Percentiles rank a stretch among this genome's conserved stretches.
Evolutionary conservation across 2,113 vertebrate genomes (phyloP).

Genomic region (Scartelaos histophorus): DNA sequence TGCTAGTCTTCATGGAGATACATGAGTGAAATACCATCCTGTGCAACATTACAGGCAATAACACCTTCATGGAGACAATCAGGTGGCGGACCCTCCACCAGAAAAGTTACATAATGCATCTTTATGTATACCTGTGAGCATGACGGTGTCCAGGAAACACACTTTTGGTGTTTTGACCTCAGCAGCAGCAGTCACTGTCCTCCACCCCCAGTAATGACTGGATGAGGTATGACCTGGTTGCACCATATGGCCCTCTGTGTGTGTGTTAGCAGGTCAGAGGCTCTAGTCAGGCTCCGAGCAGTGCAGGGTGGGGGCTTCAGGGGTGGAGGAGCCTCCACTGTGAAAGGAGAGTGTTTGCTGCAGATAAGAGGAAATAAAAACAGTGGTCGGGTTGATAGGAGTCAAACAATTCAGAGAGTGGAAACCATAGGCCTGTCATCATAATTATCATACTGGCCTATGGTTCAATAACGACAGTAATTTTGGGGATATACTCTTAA

Average conservation of each 20-base stretch:
- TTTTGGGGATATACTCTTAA: too few relatives aligned
- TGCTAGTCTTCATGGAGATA: too few relatives aligned
- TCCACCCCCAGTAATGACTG: slow-evolving; percentile 59
- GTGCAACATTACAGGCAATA: too few relatives aligned
- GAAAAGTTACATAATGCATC: not conserved
- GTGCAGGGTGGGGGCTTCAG: slow-evolving; percentile 26
- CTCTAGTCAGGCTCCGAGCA: slow-evolving; percentile 41
- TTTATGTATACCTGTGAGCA: slow-evolving; percentile 37
- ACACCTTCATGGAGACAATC: too few relatives aligned
- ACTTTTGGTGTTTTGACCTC: slow-evolving; percentile 30
- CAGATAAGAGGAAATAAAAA: slow-evolving; percentile 62
- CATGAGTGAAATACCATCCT: too few relatives aligned
- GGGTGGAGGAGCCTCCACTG: slow-evolving; percentile 38
- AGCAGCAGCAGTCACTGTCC: slow-evolving; percentile 39
- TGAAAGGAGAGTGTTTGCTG: slow-evolving; percentile 42
- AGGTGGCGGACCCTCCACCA: too few relatives aligned
- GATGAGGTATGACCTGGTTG: slow-evolving; percentile 39
- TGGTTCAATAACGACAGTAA: too few relatives aligned
- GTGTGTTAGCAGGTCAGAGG: slow-evolving; percentile 59
- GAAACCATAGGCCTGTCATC: not conserved
- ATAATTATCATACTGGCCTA: too few relatives aligned
- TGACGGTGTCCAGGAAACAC: not conserved
- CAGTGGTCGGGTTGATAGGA: slow-evolving; percentile 44
- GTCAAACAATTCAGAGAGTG: slow-evolving; percentile 10
- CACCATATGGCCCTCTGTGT: slow-evolving; percentile 66